Evolutionary conservation across 2,797 vertebrate genomes (phyloP).

Genomic region (Pelobates cultripes): DNA sequence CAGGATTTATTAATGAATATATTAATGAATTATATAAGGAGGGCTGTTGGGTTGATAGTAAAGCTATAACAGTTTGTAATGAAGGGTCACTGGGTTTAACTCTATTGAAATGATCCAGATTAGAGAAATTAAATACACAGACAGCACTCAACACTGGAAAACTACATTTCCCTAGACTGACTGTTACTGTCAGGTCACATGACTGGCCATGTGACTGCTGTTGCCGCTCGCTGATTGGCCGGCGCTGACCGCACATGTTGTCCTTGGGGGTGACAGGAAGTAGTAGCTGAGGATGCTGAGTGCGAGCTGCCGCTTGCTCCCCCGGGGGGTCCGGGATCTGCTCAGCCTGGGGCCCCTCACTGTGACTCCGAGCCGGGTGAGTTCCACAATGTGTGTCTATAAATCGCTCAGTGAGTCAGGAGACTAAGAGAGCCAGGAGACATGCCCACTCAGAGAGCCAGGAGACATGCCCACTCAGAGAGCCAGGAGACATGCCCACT

Average conservation of each 20-base stretch:
- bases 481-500: background rate
- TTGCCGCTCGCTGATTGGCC: slow-evolving; percentile 16
- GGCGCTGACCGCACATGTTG: background rate
- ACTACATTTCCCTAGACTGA: background rate
- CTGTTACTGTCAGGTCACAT: background rate
- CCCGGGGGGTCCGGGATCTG: slow-evolving; percentile 1
- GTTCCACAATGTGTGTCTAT: background rate
- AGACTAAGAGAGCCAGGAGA: no score
- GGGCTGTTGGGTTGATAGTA: no score
- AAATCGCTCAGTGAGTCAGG: no score
- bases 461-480: no score
- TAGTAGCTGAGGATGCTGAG: slow-evolving; percentile 12
- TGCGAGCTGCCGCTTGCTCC: slow-evolving; percentile 8
- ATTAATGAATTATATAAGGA: no score
- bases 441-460: background rate
- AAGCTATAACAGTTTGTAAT: no score
- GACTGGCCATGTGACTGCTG: background rate
- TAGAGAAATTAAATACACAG: no score
- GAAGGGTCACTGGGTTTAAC: no score
- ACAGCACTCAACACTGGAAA: background rate
- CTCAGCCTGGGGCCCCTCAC: slow-evolving; percentile 1
- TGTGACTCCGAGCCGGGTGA: slow-evolving; percentile 34
- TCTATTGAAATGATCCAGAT: background rate
- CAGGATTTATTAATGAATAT: no score
- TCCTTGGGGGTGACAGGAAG: slow-evolving; percentile 24